Percentiles rank a stretch among this genome's conserved stretches.
Evolutionary conservation across 2,113 vertebrate genomes (phyloP).

Genomic region (Sterna hirundo): DNA sequence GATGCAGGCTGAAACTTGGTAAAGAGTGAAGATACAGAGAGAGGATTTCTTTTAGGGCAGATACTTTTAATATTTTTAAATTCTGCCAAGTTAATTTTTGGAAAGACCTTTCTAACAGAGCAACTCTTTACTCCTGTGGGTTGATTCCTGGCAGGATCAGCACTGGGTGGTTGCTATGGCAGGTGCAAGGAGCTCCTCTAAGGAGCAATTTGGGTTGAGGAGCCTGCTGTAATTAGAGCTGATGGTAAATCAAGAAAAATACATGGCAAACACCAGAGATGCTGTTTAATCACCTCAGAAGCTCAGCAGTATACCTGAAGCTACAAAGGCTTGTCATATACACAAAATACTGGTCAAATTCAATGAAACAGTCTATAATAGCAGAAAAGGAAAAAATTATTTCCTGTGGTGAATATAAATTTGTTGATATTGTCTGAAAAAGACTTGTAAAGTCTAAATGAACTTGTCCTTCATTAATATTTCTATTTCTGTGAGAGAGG

Average conservation of each 20-base stretch:
- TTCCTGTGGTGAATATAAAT: not conserved
- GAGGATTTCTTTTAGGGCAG: not conserved
- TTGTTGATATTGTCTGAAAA: not conserved
- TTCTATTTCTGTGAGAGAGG: not conserved
- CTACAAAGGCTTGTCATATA: not conserved
- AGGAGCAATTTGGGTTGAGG: not conserved
- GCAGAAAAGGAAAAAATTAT: not conserved
- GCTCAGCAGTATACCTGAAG: not conserved
- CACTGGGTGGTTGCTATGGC: not conserved
- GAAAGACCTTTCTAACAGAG: not conserved
- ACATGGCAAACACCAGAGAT: not conserved
- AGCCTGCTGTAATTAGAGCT: not conserved
- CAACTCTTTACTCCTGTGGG: not conserved
- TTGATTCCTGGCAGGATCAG: not conserved
- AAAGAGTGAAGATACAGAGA: not conserved
- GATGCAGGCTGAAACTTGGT: not conserved
- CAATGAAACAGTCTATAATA: not conserved
- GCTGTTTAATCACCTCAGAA: not conserved
- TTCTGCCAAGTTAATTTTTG: not conserved
- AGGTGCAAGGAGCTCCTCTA: not conserved
- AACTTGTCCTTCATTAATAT: not conserved
- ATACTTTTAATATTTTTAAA: not conserved
- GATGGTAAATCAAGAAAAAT: not conserved
- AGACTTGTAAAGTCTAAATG: not conserved
- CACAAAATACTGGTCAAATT: not conserved